Evolutionary conservation across 2,113 vertebrate genomes (phyloP).

Genomic region (Antigone vipio): DNA sequence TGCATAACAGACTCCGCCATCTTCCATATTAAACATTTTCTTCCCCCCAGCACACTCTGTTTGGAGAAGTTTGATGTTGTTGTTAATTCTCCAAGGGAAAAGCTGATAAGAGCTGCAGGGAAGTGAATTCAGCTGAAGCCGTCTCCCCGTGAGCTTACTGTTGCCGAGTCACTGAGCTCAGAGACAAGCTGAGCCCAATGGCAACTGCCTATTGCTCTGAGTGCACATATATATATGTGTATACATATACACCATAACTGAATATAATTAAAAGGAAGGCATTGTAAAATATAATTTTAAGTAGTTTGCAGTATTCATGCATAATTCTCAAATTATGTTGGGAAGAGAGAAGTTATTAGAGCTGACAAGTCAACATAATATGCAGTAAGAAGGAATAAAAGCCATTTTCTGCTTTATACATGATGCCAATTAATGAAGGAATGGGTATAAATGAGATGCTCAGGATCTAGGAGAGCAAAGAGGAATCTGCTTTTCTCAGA

Average conservation of each 20-base stretch:
- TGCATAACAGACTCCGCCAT: background rate
- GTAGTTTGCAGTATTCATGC: background rate
- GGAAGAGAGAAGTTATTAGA: background rate
- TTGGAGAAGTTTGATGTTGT: background rate
- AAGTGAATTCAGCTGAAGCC: background rate
- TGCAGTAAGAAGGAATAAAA: background rate
- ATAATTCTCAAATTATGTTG: background rate
- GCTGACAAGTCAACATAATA: background rate
- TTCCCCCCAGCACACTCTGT: rapidly evolving
- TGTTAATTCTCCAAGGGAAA: background rate
- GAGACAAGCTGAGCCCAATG: background rate
- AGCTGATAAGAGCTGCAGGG: background rate
- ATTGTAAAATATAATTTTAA: background rate
- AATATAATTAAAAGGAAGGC: background rate
- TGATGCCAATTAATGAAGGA: background rate
- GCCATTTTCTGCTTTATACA: background rate
- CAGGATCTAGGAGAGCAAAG: background rate
- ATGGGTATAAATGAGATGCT: background rate
- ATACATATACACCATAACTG: background rate
- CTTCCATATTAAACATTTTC: background rate
- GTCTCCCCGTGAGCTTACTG: background rate
- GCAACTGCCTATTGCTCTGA: background rate
- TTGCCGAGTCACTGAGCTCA: background rate
- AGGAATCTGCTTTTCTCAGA: background rate
- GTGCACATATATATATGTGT: background rate